Base-by-base conservation (phyloP, 2,797 vertebrate genomes). In the Brotula barbata region DNA sequence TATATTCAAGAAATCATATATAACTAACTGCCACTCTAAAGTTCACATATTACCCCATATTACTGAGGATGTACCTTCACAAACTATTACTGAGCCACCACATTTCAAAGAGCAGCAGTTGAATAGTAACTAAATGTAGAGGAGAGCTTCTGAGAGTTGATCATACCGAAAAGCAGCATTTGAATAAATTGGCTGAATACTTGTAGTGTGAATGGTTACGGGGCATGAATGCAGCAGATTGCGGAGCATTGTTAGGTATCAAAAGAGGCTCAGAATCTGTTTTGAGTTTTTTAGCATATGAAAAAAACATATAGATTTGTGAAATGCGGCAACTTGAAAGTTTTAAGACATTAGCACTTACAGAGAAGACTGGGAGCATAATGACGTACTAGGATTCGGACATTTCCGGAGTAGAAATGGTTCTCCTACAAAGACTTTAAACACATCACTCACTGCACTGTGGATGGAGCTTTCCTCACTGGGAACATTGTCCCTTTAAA, bases 401-500 rank as follows among this genome's bases (percentile, higher is more conserved):
- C 31, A n/a, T 73, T 79, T 73, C 70, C 68, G 66, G 75, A 66
- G 42, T 62, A 71, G 57, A 82, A 75, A 82, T 79, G 34, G 55
- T 71, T 73, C 49, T 67, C 28, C 44, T 57, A 34, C 46, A 68
- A 64, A 58, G 58, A 78, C 60, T 64, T 71, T 71, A 75, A 83
- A 78, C 57, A 62, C 58, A 68, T 77, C 66, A 45, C 60, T 81
- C 58, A 73, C 49, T 23, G 52, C 60, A 57, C 64, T 67, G 65
- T 65, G 75, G 73, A 80, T 58, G 73, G 37, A 53, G 64, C 84
- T 80, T 84, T 83, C 66, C 67, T 63, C 73, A 75, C 79, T 75
- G 71, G 61, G 70, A 74, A 78, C 73, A 85, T 80, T 87, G 86
- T 84, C 75, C 73, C 78, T 84, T 87, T 85, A 86, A 84, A 82